Base-by-base conservation (phyloP, 2,797 vertebrate species). In the Leontopithecus rosalia region DNA sequence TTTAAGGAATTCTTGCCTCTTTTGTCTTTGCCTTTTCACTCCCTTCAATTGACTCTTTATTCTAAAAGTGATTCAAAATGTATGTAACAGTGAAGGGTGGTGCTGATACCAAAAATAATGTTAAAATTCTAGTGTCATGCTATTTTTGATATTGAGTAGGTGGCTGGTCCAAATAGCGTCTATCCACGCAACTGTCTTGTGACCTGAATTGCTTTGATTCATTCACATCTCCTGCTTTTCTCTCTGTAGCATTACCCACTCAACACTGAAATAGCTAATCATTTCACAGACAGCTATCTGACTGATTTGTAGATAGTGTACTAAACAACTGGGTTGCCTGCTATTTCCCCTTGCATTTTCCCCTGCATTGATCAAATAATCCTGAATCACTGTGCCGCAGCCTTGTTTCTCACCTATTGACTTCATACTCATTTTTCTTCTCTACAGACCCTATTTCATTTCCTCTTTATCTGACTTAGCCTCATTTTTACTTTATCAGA, bases 371-470 rank as follows among this genome's bases (percentile, higher is more conserved):
- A 97, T 97, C 97, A 97, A 95, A 92, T 96, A 90, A 97, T 94
- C 95, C 96, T 55, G 90, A 91, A 61, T 81, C 67, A 2, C 90
- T 28, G 39, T 58, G 85, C 88, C 13, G 30, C 82, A 92, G 96
- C 79, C 93, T 94, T 94, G 88, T 88, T 70, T 72, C 93, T 92
- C 97, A 87, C 97, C 96, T 97, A 97, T 95, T 86, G 95, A 97
- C 97, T 97, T n/a, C 22, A 0, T 58, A 95, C 82, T 97, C 97
- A 94, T 97, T 95, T 67, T 97, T 97, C 95, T 94, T 92, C 97
- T 96, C 85, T 83, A 41, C 70, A 88, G 90, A 97, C 95, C 96
- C 96, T 95, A 75, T 98, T 98, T 96, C 95, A 97, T 97, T 98
- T 97, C 96, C 91, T 97, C 92, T 96, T 96, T 95, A 97, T 98